Evolutionary conservation across 2,797 vertebrate genomes (phyloP).

Genomic region (Cossypha heuglini): DNA sequence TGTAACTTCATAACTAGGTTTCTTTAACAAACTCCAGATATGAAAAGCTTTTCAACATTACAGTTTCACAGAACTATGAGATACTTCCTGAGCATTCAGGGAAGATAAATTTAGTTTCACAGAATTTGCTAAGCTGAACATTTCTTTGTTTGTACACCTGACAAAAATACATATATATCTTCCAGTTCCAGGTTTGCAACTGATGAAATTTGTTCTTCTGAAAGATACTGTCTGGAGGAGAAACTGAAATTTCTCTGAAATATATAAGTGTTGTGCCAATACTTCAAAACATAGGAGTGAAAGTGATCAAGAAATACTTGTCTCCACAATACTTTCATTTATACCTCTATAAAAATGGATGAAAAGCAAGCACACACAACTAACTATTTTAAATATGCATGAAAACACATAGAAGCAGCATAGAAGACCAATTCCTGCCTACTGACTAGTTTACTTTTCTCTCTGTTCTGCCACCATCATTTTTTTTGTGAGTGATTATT

Average conservation of each 20-base stretch:
- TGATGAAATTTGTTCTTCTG: neutral
- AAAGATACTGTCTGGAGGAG: neutral
- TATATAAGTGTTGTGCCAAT: neutral
- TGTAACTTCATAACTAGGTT: neutral
- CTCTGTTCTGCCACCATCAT: neutral
- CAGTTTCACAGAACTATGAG: neutral
- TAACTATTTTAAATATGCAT: neutral
- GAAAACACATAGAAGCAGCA: neutral
- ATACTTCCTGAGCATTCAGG: neutral
- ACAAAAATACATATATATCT: neutral
- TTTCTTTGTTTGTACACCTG: neutral
- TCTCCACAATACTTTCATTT: neutral
- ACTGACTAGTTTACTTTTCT: neutral
- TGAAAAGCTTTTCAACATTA: neutral
- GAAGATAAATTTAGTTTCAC: neutral
- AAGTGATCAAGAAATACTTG: neutral
- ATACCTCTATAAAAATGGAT: neutral
- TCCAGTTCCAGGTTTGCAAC: neutral
- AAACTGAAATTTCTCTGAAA: neutral
- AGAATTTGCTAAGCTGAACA: neutral
- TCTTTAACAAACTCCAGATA: neutral
- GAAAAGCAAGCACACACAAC: neutral
- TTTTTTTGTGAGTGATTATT: neutral
- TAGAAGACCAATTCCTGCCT: neutral
- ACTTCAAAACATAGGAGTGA: neutral